Percentiles rank a stretch among this genome's conserved stretches.
These are phyloP conservation scores for Noctua pronuba DNA, from an alignment of 2,888 invertebrate genomes.

Conservation along the genomic window DNA sequence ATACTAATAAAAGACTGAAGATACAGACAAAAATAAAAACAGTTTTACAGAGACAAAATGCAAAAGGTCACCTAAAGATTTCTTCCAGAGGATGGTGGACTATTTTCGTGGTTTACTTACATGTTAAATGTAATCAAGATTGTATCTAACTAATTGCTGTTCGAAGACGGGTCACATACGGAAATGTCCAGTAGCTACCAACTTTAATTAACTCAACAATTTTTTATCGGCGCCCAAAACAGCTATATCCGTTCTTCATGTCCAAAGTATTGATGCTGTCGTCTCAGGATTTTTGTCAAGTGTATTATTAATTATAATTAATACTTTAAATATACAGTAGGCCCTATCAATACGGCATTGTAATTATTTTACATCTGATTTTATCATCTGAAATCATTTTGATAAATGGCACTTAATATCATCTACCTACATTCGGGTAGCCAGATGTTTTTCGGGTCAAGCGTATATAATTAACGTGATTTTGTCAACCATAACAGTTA, in stretches of 20 bases:
- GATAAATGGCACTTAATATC: conserved; percentile 51
- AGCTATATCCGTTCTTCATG: conserved; percentile 36
- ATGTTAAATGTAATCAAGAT: conserved; percentile 64
- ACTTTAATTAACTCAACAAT: conserved; percentile 30
- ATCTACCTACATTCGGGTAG: conserved; percentile 55
- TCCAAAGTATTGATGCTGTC: conserved; percentile 18
- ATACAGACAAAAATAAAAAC: background rate
- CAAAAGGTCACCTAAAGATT: background rate
- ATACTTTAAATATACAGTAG: conserved; percentile 61
- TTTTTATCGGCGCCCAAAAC: conserved; percentile 33
- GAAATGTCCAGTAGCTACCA: conserved; percentile 55
- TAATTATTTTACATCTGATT: conserved; percentile 59
- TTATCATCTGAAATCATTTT: conserved; percentile 60
- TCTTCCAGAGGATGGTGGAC: conserved; percentile 8
- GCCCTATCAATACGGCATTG: conserved; percentile 42
- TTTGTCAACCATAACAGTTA: conserved; percentile 43
- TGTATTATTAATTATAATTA: conserved; percentile 58
- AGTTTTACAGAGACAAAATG: background rate
- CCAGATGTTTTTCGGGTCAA: conserved; percentile 36
- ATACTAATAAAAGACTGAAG: background rate
- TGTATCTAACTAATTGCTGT: conserved; percentile 72
- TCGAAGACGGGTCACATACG: conserved; percentile 57
- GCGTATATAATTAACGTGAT: conserved; percentile 47
- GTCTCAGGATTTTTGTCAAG: conserved; percentile 38
- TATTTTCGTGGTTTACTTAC: conserved; percentile 21